A percentile compares a stretch with the other conserved stretches of the same genome.
These are phyloP conservation scores for Oreochromis niloticus DNA, from an alignment of 2,113 vertebrate species.

Conservation along the genomic window DNA sequence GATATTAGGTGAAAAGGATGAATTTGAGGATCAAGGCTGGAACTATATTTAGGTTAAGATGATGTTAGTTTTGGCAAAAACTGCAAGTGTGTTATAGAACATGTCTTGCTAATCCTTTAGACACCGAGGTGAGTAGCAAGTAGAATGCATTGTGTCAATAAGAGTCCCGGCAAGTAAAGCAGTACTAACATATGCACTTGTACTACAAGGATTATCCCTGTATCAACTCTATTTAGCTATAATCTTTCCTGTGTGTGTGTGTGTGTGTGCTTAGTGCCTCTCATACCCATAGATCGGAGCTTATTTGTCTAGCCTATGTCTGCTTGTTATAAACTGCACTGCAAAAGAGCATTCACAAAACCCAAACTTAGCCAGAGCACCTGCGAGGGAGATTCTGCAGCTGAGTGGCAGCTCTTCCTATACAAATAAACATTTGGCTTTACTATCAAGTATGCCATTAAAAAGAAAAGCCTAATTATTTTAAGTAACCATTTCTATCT, in stretches of 20 bases:
- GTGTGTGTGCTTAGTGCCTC: background rate
- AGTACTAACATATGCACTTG: background rate
- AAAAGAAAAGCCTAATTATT: background rate
- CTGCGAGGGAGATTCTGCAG: background rate
- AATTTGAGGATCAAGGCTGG: background rate
- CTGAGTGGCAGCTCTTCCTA: background rate
- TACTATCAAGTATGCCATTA: background rate
- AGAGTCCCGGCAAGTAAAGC: background rate
- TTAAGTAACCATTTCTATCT: background rate
- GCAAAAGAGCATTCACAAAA: background rate
- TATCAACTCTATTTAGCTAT: slow-evolving; percentile 6
- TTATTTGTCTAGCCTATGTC: background rate
- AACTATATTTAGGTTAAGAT: background rate
- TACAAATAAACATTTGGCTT: background rate
- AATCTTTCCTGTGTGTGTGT: slow-evolving; percentile 5
- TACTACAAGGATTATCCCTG: background rate
- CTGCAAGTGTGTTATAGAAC: background rate
- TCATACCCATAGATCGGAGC: background rate
- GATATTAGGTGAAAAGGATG: background rate
- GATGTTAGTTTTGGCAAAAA: background rate
- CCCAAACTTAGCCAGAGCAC: background rate
- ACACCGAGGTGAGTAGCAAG: background rate
- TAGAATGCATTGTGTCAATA: background rate
- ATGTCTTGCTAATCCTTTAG: background rate
- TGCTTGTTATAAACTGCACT: background rate